Evolutionary conservation across 1,140 invertebrate genomes (phyloP).

Genomic region (Pollicipes pollicipes): DNA sequence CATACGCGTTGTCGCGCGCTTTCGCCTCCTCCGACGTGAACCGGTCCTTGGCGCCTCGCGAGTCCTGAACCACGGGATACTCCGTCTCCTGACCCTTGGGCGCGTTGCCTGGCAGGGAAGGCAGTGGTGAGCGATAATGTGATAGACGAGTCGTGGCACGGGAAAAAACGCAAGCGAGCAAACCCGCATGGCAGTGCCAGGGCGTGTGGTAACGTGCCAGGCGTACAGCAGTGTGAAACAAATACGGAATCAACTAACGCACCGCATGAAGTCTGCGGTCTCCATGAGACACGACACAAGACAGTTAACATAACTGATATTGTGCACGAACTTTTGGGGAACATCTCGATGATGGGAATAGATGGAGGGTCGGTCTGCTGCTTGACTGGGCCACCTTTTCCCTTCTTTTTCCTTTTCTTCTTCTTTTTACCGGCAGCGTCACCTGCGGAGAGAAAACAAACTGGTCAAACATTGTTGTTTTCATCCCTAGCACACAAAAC

Average conservation of each 20-base stretch:
- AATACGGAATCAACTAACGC: no score
- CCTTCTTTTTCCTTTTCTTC: conserved; percentile 27
- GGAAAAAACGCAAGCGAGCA: conserved; percentile 13
- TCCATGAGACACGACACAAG: no score
- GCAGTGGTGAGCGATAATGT: conserved; percentile 11
- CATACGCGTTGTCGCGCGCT: conserved; percentile 33
- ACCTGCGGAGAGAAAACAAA: conserved; percentile 8
- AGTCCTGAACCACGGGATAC: conserved; percentile 49
- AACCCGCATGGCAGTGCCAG: conserved; percentile 5
- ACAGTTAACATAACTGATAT: no score
- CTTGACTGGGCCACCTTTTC: conserved; percentile 30
- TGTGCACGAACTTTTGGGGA: conserved; percentile 61
- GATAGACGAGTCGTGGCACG: conserved; percentile 7
- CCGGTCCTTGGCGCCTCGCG: conserved; percentile 66
- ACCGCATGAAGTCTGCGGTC: no score
- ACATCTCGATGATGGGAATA: conserved; percentile 68
- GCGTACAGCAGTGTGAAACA: conserved; percentile 10
- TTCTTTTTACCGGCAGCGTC: conserved; percentile 21
- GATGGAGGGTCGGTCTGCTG: conserved; percentile 66
- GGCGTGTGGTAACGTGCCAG: conserved; percentile 11
- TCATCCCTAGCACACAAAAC: no score
- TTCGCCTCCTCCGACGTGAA: conserved; percentile 81
- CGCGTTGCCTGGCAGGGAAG: conserved; percentile 36
- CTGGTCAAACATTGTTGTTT: no score
- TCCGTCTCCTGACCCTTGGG: conserved; percentile 65